These are phyloP conservation scores for Pteria penguin DNA, from an alignment of 2,888 invertebrate species.

Conservation along the genomic window DNA sequence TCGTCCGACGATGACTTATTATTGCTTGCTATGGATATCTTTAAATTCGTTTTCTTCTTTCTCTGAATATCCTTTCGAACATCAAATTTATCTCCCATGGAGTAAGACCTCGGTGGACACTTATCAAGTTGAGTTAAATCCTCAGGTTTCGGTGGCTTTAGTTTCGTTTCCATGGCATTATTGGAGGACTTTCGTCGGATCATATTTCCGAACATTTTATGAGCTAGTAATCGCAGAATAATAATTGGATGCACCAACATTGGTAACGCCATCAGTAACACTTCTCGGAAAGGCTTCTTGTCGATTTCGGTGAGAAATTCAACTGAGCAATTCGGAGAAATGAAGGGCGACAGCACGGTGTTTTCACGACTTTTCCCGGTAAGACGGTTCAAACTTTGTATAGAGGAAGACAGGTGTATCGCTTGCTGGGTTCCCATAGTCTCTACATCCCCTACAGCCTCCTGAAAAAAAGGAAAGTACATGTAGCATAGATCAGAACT, in stretches of 20 bases:
- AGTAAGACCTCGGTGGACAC: conserved; percentile 65
- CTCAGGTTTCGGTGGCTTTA: conserved; percentile 69
- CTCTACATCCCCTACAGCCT: conserved; percentile 66
- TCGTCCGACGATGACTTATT: conserved; percentile 30
- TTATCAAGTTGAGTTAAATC: conserved; percentile 60
- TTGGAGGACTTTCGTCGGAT: conserved; percentile 80
- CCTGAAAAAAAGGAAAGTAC: conserved; percentile 62
- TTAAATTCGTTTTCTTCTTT: conserved; percentile 30
- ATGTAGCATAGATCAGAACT: too few species aligned
- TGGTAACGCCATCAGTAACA: conserved; percentile 80
- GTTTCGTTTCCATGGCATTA: conserved; percentile 61
- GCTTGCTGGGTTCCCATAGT: conserved; percentile 53
- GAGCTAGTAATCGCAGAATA: conserved; percentile 82
- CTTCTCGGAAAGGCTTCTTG: conserved; percentile 69
- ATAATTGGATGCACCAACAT: conserved; percentile 83
- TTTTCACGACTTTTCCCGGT: conserved; percentile 14
- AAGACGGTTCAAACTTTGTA: conserved; percentile 52
- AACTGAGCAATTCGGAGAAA: conserved; percentile 69
- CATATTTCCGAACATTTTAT: conserved; percentile 83
- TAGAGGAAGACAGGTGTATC: conserved; percentile 64
- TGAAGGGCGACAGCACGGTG: conserved; percentile 63
- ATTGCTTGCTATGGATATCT: conserved; percentile 19
- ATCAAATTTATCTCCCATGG: conserved; percentile 44
- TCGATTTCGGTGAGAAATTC: conserved; percentile 66
- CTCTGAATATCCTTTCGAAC: conserved; percentile 29